Evolutionary conservation across 2,113 vertebrate genomes (phyloP), one percentile per base, ranked within the genome.

Genomic region (Alosa alosa): DNA sequence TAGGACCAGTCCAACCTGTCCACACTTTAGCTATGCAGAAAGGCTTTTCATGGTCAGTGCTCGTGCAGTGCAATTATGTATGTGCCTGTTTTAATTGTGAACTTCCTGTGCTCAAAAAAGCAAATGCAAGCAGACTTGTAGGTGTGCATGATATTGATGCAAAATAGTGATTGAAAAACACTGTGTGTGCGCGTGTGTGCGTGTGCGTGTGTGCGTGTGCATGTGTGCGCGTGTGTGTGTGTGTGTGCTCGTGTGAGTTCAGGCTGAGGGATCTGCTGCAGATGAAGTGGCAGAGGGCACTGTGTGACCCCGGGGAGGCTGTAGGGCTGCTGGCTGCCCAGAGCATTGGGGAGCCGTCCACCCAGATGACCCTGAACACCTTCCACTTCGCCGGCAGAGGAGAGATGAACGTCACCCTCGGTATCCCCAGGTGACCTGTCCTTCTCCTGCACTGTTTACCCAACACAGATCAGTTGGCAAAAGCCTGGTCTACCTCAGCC

Each of bases 321-420:
- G 98, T 99, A 86, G 98, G 98, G 15, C 95, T 99, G 50, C 95
- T 99, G 88, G 98, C 98, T 0, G 98, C 97, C 86, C 98, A 99
- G 95, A 99, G 98, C 90, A 98, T 99, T 2, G 98, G 98, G 0
- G 98, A 99, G 20, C 98, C 98, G 41, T 99, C 98, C 89, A 99
- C 98, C 3, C 98, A 99, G 94, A 99, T 99, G 98, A 99, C 98
- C 47, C 96, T 99, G 72, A 99, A 99, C 95, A 99, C 98, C 81
- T 99, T 99, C 91, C 98, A 99, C 92, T 99, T 99, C 41, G 98
- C 98, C 0, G 98, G 98, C 91, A 97, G 98, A 95, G 98, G 98
- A 90, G 98, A 99, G 95, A 99, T 99, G 98, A 99, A 99, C 9
- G 98, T 99, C 90, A 99, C 98, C 0, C 85, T 99, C 88, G 98